These are phyloP conservation scores for Dasyurus viverrinus DNA, from an alignment of 2,113 vertebrate genomes.

Conservation along the genomic window DNA sequence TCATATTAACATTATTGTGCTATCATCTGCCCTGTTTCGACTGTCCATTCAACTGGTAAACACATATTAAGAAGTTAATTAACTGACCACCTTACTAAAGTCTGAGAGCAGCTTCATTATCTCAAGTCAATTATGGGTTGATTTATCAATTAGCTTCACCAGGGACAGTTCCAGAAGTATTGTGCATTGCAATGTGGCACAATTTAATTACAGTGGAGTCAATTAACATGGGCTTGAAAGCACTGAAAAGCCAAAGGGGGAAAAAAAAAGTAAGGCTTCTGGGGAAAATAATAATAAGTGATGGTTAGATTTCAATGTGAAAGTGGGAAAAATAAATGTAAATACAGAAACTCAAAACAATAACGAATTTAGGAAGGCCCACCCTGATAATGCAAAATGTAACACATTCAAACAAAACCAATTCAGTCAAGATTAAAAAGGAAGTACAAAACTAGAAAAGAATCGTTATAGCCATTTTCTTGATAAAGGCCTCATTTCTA, in stretches of 20 bases:
- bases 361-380: background rate
- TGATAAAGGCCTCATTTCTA: too few species aligned
- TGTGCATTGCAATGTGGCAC: slow-evolving; percentile 54
- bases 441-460: too few species aligned
- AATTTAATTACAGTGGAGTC: slow-evolving; percentile 69
- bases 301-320: slow-evolving; percentile 36
- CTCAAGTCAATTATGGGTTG: slow-evolving; percentile 75
- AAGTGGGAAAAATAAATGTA: background rate
- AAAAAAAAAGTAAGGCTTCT: slow-evolving; percentile 39
- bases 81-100: slow-evolving; percentile 63
- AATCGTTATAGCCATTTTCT: too few species aligned
- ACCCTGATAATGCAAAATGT: background rate
- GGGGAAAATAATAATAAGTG: slow-evolving; percentile 64
- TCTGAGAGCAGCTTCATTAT: slow-evolving; percentile 76
- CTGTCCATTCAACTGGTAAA: slow-evolving; percentile 69
- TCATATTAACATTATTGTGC: slow-evolving; percentile 60
- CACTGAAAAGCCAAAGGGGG: background rate
- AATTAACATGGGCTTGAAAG: slow-evolving; percentile 46
- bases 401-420: background rate
- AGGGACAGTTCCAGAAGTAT: slow-evolving; percentile 67
- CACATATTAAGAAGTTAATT: slow-evolving; percentile 74
- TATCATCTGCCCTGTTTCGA: slow-evolving; percentile 43
- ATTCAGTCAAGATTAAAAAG: too few species aligned
- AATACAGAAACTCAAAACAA: background rate
- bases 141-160: slow-evolving; percentile 81